Evolutionary conservation across 1,140 invertebrate genomes (phyloP), one percentile per base, ranked within the genome.

Genomic region (Teleopsis dalmanni): DNA sequence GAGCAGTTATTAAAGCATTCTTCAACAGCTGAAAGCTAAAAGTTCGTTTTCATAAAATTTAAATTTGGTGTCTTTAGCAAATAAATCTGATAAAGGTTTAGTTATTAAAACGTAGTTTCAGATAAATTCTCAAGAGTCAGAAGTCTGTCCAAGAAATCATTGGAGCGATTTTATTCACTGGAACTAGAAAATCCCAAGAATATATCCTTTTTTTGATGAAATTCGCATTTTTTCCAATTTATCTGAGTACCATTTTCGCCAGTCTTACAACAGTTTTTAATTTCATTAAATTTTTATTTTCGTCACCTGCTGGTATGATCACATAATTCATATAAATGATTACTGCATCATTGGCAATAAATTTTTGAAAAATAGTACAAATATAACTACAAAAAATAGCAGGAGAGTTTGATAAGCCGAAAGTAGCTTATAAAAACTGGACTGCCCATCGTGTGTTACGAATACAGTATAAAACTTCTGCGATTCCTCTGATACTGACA

Each of bases 371-470:
- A n/a, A 18, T 14, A 4, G 27, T n/a, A 16, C 13, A n/a, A 8
- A 44, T 44, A 44, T 26, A 44, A 9, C 42, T 3, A n/a, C 13
- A 14, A 33, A 44, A 44, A 9, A 44, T 27, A 8, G 60, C 47
- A 0, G 72, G 64, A 0, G 70, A 61, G 53, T 72, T 75, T 8
- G 50, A 54, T 2, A 76, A 49, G 19, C 74, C 74, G 55, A 75
- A 76, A 13, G 71, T 71, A 51, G 75, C 60, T 44, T 60, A 54
- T 0, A 56, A 42, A 48, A 58, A 76, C 47, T 74, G 48, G 73
- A 78, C 36, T 65, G 64, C 5, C 44, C 57, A 11, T 18, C 29
- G 13, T 9, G 62, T 5, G 46, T 48, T 13, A 10, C 71, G 71
- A 26, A 72, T 72, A 59, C 64, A 52, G 23, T 56, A 60, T 50